Evolutionary conservation across 2,113 vertebrate genomes (phyloP), one percentile per base, ranked within the genome.

Genomic region (Ptilorrhoa leucosticta): DNA sequence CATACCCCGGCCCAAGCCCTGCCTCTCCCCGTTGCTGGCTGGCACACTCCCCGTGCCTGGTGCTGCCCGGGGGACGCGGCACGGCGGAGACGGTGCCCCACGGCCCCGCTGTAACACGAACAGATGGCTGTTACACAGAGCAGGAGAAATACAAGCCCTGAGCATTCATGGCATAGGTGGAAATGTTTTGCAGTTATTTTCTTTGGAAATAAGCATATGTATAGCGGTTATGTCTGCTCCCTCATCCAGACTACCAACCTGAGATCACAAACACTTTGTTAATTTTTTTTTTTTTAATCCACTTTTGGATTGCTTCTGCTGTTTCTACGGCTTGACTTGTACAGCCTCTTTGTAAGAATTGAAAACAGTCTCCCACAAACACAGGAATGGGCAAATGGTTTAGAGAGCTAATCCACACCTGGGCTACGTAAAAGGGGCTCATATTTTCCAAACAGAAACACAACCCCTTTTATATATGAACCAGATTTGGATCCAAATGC

Each of bases 361-460:
- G 97, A 97, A 97, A 97, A 96, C 79, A 87, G 93, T 94, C 96
- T 91, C 94, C 93, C 86, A 94, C 95, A 95, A 97, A 97, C 84
- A 69, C 53, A 89, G 10, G 66, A 96, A 97, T 54, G 93, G 97
- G 96, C 50, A 48, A 97, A 97, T 86, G 96, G 97, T 97, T 98
- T 96, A 92, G 96, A 89, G 90, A 96, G 96, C 96, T 97, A 97
- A 98, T 95, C 97, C 96, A 95, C 97, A 98, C 97, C 97, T 98
- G 97, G 97, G 96, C 96, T 96, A 96, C 8, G 96, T 95, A 96
- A 97, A 97, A 75, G 30, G 58, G 66, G 60, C 97, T 97, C 97
- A 96, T 90, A 97, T 96, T 98, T 98, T 97, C 97, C 97, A 98
- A 90, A 96, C 39, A 97, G 97, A 96, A 98, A 98, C 94, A 97